These are phyloP conservation scores for Catharus fuscescens DNA, from an alignment of 2,113 vertebrate species.

Conservation along the genomic window DNA sequence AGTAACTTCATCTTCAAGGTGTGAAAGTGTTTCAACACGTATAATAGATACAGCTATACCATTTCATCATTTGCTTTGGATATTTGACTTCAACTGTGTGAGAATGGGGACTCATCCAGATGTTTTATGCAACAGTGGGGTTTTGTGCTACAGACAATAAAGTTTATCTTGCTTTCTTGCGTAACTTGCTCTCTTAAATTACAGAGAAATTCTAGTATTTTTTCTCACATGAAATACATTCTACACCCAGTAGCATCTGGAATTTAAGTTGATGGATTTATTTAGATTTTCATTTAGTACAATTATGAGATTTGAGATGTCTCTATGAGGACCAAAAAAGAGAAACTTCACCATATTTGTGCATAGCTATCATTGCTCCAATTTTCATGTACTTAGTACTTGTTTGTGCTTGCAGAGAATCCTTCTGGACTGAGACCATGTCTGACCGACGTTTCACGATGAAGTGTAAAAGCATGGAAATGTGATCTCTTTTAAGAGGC, in stretches of 20 bases:
- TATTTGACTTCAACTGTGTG: background rate
- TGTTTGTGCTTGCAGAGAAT: background rate
- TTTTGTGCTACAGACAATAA: background rate
- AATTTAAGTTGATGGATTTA: background rate
- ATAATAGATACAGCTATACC: background rate
- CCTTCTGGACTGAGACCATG: background rate
- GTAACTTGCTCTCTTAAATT: background rate
- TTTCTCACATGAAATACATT: background rate
- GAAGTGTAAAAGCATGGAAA: background rate
- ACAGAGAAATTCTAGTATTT: background rate
- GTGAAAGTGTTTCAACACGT: background rate
- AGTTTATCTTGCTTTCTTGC: background rate
- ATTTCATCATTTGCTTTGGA: background rate
- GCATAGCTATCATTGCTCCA: background rate
- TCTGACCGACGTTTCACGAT: background rate
- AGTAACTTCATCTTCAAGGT: background rate
- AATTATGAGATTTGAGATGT: background rate
- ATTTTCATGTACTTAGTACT: background rate
- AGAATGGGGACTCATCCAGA: background rate
- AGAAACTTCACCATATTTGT: background rate
- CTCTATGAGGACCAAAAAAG: background rate
- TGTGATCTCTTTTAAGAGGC: background rate
- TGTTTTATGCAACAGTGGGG: background rate
- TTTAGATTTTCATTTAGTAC: background rate
- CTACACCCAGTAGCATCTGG: background rate